These are phyloP conservation scores for Sitta carolinensis DNA, from an alignment of 2,797 vertebrate genomes.

Conservation along the genomic window DNA sequence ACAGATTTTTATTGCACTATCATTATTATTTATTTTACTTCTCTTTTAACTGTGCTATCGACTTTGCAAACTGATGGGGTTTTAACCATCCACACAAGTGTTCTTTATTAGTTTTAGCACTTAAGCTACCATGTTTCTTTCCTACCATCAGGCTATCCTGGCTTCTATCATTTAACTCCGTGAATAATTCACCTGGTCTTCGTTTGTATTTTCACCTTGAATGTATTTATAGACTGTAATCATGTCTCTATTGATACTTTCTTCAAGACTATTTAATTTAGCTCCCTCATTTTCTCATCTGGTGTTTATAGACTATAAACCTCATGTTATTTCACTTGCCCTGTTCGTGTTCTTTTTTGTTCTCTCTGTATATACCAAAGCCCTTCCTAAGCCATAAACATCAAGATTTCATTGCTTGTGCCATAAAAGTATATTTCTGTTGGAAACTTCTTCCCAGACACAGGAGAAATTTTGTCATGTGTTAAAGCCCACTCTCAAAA, in stretches of 20 bases:
- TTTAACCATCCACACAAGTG: not conserved
- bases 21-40: constrained; percentile 38
- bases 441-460: not conserved
- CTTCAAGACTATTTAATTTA: constrained; percentile 43
- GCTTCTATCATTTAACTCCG: not conserved
- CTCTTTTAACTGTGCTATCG: not conserved
- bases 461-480: not conserved
- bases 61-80: constrained; percentile 1
- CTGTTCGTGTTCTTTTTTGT: not conserved
- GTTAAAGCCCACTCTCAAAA: not conserved
- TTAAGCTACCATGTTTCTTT: not conserved
- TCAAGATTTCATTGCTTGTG: not conserved
- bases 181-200: constrained; percentile 58
- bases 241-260: constrained; percentile 26
- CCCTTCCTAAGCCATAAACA: not conserved
- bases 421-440: not conserved
- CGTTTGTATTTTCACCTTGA: constrained; percentile 63
- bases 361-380: not conserved
- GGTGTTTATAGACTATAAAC: not conserved
- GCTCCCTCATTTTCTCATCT: constrained; percentile 21
- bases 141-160: not conserved
- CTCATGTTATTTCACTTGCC: not conserved
- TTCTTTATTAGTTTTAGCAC: constrained; percentile 19
- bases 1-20: constrained; percentile 15
- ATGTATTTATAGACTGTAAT: constrained; percentile 56